Evolutionary conservation across 2,888 invertebrate genomes (phyloP), one percentile per base, ranked within the genome.

Genomic region (Platycnemis pennipes): DNA sequence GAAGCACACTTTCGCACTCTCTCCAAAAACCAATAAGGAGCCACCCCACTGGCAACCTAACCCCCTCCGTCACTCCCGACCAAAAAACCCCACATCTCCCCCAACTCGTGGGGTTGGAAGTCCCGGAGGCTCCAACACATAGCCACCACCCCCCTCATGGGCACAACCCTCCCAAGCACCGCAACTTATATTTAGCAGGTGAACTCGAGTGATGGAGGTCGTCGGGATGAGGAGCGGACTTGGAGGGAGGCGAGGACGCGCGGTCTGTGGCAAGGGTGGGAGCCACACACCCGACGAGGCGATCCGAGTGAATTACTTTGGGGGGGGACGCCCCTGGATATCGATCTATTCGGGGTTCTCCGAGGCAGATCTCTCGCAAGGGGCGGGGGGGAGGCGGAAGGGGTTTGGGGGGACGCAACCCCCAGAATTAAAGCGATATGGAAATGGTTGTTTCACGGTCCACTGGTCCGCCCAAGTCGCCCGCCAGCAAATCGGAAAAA

Each of bases 11-110:
- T 63, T 69, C 44, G 91, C 91, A 91, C 91, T 63, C 91, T 63
- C 91, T 91, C 63, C 56, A 91, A 56, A 91, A 91, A 56, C 91
- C 91, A 91, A 91, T 91, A 91, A 91, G 91, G 44, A 37, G 77
- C 77, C 77, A 37, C 19, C 91, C 44, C 37, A 13, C 13, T 22
- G 8, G 45, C 63, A 44, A 5, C 69, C 63, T 26, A 11, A 2
- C 46, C 16, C 31, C n/a, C n/a, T 26, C 26, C n/a, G 45, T 45
- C 26, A 13, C 45, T 22, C 37, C n/a, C 44, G 26, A 44, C n/a
- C 86, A 7, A 86, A 5, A 44, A 86, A 37, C 77, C 37, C 37
- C 26, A 42, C 87, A 44, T 69, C 63, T 63, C 13, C 37, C 37
- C 4, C 77, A 8, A 1, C 77, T 11, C 77, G n/a, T n/a, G n/a